Percentiles rank a stretch among this genome's conserved stretches.
phyloP scores from a whole-genome alignment of 2,888 invertebrate genomes.

The Holacanthella duospinosa region DNA sequence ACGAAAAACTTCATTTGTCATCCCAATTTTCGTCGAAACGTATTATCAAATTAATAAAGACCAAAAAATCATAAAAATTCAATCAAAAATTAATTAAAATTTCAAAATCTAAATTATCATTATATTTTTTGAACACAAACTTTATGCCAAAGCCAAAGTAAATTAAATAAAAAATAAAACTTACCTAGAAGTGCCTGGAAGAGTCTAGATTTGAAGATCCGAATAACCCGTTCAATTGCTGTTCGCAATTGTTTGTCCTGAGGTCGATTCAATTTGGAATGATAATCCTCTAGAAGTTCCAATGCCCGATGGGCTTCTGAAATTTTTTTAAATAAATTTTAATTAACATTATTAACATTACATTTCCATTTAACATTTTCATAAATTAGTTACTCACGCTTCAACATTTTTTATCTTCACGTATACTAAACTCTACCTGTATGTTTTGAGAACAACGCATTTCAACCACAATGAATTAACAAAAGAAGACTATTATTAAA shows the following conservation, averaged over 20 bases:
- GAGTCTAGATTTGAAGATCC: conserved; percentile 93
- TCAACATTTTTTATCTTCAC: neutral
- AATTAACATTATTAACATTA: neutral
- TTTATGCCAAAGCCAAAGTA: conserved; percentile 64
- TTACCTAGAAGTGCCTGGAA: conserved; percentile 96
- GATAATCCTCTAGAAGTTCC: conserved; percentile 96
- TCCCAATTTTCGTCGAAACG: too few species aligned
- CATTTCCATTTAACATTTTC: neutral
- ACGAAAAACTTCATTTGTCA: too few species aligned
- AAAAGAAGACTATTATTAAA: neutral
- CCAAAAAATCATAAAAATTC: too few species aligned
- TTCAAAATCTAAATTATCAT: too few species aligned
- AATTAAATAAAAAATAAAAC: conserved; percentile 40
- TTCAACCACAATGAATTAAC: neutral
- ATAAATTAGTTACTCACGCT: neutral
- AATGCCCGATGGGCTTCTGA: conserved; percentile 95
- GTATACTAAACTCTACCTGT: neutral
- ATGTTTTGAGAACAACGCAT: neutral
- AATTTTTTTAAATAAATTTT: conserved; percentile 7
- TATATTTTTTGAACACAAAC: too few species aligned
- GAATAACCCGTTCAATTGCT: conserved; percentile 94
- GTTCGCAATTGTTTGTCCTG: conserved; percentile 89
- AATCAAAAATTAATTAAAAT: too few species aligned
- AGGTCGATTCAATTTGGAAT: conserved; percentile 81
- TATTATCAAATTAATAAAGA: too few species aligned